phyloP scores from a whole-genome alignment of 2,113 vertebrate species.

The Psittacus erithacus region DNA sequence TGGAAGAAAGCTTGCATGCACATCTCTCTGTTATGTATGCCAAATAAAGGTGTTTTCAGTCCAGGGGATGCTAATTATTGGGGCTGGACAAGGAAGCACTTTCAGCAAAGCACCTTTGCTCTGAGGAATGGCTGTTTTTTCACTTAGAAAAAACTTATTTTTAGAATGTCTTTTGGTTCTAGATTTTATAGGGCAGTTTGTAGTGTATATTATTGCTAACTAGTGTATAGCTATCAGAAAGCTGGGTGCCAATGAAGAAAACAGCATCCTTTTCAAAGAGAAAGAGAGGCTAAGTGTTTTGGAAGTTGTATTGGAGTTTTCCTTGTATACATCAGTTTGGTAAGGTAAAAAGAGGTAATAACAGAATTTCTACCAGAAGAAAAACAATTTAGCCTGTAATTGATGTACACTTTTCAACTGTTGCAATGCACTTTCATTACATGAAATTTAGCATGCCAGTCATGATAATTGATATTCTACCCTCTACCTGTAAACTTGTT shows the following conservation, averaged over 20 bases:
- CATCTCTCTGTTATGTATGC: background rate
- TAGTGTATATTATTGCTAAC: background rate
- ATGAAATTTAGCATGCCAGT: background rate
- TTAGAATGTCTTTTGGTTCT: background rate
- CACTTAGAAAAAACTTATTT: background rate
- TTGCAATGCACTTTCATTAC: background rate
- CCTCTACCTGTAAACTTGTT: background rate
- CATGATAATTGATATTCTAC: background rate
- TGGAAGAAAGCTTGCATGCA: conserved; percentile 30
- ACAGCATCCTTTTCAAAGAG: background rate
- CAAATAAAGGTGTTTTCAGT: conserved; percentile 4
- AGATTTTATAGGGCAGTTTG: background rate
- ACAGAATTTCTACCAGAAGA: background rate
- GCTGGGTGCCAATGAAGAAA: background rate
- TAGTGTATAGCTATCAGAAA: background rate
- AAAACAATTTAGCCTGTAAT: background rate
- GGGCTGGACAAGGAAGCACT: background rate
- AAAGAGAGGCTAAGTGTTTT: background rate
- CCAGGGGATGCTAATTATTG: background rate
- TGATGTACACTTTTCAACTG: background rate
- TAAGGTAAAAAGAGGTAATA: background rate
- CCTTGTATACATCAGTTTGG: background rate
- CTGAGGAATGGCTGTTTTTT: background rate
- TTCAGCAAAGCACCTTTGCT: background rate
- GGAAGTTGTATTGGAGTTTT: background rate